phyloP scores from a whole-genome alignment of 2,888 invertebrate species.

The Aphodius granarius region DNA sequence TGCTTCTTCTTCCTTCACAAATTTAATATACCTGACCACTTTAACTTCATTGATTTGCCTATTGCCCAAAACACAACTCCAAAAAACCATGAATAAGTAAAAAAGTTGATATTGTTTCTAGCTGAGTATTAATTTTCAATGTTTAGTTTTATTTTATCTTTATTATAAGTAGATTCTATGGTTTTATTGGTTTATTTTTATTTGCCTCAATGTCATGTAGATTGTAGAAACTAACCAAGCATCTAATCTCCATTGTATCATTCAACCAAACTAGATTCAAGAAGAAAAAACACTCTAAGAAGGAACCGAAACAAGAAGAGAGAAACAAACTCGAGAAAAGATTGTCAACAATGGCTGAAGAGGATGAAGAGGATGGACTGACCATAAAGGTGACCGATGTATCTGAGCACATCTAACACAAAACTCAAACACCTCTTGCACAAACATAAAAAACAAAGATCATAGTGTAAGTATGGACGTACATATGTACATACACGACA shows the following conservation, averaged over 20 bases:
- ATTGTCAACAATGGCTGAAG: conserved; percentile 84
- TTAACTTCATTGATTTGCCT: no score
- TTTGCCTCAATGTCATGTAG: conserved; percentile 16
- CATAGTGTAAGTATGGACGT: conserved; percentile 26
- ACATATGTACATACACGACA: no score
- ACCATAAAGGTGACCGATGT: conserved; percentile 62
- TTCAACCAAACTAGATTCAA: conserved; percentile 45
- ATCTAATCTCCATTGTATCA: conserved; percentile 2
- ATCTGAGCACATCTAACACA: conserved; percentile 31
- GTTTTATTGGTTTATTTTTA: background rate
- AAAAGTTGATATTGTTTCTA: no score
- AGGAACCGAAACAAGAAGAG: conserved; percentile 64
- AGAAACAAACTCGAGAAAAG: conserved; percentile 59
- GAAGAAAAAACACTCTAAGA: conserved; percentile 70
- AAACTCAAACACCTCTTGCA: conserved; percentile 20
- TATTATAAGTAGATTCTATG: background rate
- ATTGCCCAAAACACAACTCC: no score
- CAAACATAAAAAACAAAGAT: conserved; percentile 12
- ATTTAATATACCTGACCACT: no score
- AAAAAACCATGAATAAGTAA: no score
- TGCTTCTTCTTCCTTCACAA: no score
- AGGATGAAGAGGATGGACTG: conserved; percentile 76
- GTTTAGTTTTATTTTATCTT: background rate
- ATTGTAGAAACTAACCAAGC: conserved; percentile 39
- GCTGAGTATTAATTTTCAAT: background rate